Percentiles rank a stretch among this genome's conserved stretches.
These are phyloP conservation scores for Tachysurus vachellii DNA, from an alignment of 2,113 vertebrate species.

Conservation along the genomic window DNA sequence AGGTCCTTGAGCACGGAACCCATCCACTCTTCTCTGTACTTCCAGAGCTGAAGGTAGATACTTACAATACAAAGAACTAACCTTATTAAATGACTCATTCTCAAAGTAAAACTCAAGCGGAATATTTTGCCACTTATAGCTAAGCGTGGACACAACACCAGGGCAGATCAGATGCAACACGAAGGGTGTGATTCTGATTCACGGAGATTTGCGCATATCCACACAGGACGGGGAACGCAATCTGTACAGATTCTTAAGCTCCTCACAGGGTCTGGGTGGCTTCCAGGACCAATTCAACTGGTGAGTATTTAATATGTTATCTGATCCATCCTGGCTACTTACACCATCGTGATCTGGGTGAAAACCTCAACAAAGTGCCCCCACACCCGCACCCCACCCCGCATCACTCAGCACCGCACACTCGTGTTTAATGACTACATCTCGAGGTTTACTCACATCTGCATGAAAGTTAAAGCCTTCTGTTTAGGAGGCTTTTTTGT, in stretches of 20 bases:
- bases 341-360: neutral
- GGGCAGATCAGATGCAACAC: slow-evolving; percentile 82
- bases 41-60: slow-evolving; percentile 68
- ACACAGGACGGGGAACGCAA: slow-evolving; percentile 65
- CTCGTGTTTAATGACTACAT: neutral
- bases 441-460: neutral
- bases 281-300: slow-evolving; percentile 90
- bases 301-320: slow-evolving; percentile 58
- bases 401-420: neutral
- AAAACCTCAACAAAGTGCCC: neutral
- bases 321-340: neutral
- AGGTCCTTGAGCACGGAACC: slow-evolving; percentile 70
- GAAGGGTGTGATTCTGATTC: slow-evolving; percentile 69
- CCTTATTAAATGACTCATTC: neutral
- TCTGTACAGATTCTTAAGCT: slow-evolving; percentile 80
- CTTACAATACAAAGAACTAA: neutral
- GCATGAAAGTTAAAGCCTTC: neutral
- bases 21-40: slow-evolving; percentile 83
- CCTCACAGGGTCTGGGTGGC: slow-evolving; percentile 77
- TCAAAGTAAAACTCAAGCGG: neutral
- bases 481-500: neutral
- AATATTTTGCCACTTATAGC: slow-evolving; percentile 61
- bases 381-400: neutral
- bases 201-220: slow-evolving; percentile 64
- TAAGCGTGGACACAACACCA: slow-evolving; percentile 71